A percentile compares a stretch with the other conserved stretches of the same genome.
phyloP scores from a whole-genome alignment of 2,888 invertebrate genomes.

The Drosophila mayaguana region DNA sequence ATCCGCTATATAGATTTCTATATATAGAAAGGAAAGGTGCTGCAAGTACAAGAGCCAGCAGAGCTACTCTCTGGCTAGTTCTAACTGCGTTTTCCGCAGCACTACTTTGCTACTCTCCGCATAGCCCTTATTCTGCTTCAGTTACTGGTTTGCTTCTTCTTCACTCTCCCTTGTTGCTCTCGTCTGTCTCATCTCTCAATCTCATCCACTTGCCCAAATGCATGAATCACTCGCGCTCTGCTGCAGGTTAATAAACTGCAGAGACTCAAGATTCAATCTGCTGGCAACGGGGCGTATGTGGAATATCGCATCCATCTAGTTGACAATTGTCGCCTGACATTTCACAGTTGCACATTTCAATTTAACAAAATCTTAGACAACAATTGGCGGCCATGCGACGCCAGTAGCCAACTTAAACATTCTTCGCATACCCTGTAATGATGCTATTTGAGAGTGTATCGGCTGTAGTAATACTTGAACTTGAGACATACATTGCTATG shows the following conservation, averaged over 20 bases:
- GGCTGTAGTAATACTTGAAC: no score
- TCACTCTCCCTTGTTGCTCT: neutral
- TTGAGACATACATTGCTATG: neutral
- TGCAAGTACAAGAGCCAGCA: no score
- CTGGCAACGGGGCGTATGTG: slow-evolving; percentile 64
- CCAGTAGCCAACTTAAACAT: slow-evolving; percentile 28
- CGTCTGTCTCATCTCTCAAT: slow-evolving; percentile 10
- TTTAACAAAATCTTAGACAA: slow-evolving; percentile 69
- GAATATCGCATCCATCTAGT: slow-evolving; percentile 76
- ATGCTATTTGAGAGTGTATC: neutral
- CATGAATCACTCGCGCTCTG: slow-evolving; percentile 42
- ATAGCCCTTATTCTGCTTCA: slow-evolving; percentile 2
- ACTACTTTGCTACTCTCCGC: no score
- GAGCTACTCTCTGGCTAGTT: no score
- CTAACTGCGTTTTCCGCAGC: no score
- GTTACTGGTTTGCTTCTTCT: slow-evolving; percentile 19
- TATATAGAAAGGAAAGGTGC: no score
- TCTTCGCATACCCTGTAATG: slow-evolving; percentile 9
- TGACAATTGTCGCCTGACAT: slow-evolving; percentile 81
- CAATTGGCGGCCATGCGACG: slow-evolving; percentile 62
- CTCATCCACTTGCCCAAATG: slow-evolving; percentile 30
- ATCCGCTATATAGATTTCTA: no score
- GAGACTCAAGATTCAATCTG: slow-evolving; percentile 8
- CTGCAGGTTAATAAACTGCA: slow-evolving; percentile 60
- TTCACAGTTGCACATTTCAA: slow-evolving; percentile 83